Evolutionary conservation across 2,113 vertebrate species (phyloP), one percentile per base, ranked within the genome.

Genomic region (Panthera tigris): DNA sequence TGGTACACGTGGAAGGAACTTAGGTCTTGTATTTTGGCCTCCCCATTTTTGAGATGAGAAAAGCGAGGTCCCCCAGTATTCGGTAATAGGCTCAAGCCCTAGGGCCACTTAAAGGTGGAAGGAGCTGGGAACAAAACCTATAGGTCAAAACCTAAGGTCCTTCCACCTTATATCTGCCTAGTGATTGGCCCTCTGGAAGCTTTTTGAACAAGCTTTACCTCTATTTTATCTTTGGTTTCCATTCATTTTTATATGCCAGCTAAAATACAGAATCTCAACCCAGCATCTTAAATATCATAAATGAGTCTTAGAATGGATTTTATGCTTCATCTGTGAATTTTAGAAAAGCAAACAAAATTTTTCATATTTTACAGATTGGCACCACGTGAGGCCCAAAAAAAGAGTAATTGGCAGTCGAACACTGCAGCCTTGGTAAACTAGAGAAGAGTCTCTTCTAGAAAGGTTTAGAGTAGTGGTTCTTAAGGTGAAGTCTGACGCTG

Each of bases 261-360:
- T 96, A 79, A 79, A 79, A 79, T 79, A 61, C 87, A 66, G 94
- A 97, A 78, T 89, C 61, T 83, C 89, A 95, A 83, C 87, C 52
- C 29, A 55, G 63, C 50, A 93, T 95, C 73, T 97, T 95, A 93
- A 88, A 61, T 91, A 94, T 94, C 74, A 76, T 91, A 93, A 93
- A 41, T 69, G 83, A 94, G 41, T 65, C 82, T 97, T 84, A 93
- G 23, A n/a, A 86, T 93, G 25, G 45, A 76, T 84, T 97, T 94
- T 92, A 88, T 88, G 91, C 27, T 96, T 96, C 57, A 66, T 82
- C 57, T 79, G 80, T 36, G 76, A 93, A 19, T 97, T 96, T 79
- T 29, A 79, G 57, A 91, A 95, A 83, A 89, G 61, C 80, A 96
- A 96, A 91, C 61, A 66, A 76, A 90, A 65, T 27, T n/a, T 74